Conservation (phyloP, 1,140 invertebrate genomes). For the Drosophila ogumai region DNA sequence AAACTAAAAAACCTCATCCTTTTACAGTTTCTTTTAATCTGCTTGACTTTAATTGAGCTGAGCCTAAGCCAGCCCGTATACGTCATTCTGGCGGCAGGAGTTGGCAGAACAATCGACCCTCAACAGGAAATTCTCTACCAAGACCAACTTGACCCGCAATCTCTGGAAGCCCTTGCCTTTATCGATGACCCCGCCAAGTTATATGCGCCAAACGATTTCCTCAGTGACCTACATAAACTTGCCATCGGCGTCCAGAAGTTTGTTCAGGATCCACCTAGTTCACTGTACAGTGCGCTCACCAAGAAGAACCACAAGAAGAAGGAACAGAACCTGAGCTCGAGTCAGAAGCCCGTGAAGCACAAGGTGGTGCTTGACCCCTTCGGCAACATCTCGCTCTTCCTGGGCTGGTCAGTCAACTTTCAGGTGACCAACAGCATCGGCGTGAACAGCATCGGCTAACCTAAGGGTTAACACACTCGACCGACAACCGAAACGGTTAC, state of each 20-base stretch:
- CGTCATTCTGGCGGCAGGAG: slow-evolving; percentile 2
- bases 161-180: slow-evolving; percentile 11
- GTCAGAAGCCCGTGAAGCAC: slow-evolving; percentile 14
- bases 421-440: slow-evolving; percentile 40
- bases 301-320: slow-evolving; percentile 53
- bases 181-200: slow-evolving; percentile 14
- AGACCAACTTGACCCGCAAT: not conserved
- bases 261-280: slow-evolving; percentile 13
- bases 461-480: slow-evolving; percentile 43
- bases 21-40: slow-evolving; percentile 3
- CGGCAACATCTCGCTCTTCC: slow-evolving; percentile 52
- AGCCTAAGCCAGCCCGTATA: slow-evolving; percentile 14
- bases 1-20: too few relatives aligned
- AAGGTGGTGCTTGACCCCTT: slow-evolving; percentile 52
- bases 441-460: slow-evolving; percentile 5
- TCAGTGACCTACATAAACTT: slow-evolving; percentile 35
- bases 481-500: not conserved
- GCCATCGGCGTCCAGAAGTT: slow-evolving; percentile 30
- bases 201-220: slow-evolving; percentile 12
- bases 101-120: not conserved
- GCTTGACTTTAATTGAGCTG: not conserved
- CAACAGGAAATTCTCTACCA: not conserved
- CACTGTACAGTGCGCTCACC: slow-evolving; percentile 19
- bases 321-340: not conserved
- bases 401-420: slow-evolving; percentile 62